Percentiles rank a stretch among this genome's conserved stretches.
Evolutionary conservation across 2,888 invertebrate genomes (phyloP).

Genomic region (Noctua janthina): DNA sequence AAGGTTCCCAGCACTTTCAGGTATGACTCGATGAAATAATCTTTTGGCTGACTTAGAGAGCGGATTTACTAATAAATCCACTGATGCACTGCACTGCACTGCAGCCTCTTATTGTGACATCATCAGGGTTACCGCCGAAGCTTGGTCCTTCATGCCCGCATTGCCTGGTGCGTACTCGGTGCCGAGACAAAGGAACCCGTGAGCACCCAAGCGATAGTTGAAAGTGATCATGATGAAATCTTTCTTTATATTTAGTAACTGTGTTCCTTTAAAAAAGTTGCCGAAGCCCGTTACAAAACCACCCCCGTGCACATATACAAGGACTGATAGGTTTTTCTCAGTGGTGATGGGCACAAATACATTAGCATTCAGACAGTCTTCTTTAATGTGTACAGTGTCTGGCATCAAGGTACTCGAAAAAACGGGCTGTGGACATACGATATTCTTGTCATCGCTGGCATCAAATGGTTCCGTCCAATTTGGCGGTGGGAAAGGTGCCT

Average conservation of each 20-base stretch:
- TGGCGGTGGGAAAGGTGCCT: constrained; percentile 57
- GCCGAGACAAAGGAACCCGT: constrained; percentile 72
- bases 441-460: constrained; percentile 67
- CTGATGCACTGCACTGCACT: constrained; percentile 74
- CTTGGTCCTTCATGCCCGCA: constrained; percentile 76
- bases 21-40: constrained; percentile 73
- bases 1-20: constrained; percentile 72
- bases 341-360: constrained; percentile 77
- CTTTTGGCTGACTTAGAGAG: constrained; percentile 70
- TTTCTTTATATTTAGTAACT: constrained; percentile 26
- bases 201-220: constrained; percentile 71
- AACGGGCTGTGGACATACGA: constrained; percentile 70
- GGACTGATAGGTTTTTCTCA: constrained; percentile 68
- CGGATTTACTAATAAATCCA: constrained; percentile 69
- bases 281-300: constrained; percentile 67
- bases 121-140: constrained; percentile 76
- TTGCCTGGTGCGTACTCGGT: constrained; percentile 73
- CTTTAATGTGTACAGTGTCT: constrained; percentile 55
- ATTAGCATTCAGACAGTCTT: constrained; percentile 80
- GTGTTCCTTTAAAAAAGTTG: constrained; percentile 19
- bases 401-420: rapidly evolving
- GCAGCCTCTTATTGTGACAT: constrained; percentile 72
- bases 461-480: constrained; percentile 69
- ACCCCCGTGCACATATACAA: constrained; percentile 73
- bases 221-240: constrained; percentile 68